Percentiles rank a stretch among this genome's conserved stretches.
These are phyloP conservation scores for Leptothorax acervorum DNA, from an alignment of 2,888 invertebrate species.

Conservation along the genomic window DNA sequence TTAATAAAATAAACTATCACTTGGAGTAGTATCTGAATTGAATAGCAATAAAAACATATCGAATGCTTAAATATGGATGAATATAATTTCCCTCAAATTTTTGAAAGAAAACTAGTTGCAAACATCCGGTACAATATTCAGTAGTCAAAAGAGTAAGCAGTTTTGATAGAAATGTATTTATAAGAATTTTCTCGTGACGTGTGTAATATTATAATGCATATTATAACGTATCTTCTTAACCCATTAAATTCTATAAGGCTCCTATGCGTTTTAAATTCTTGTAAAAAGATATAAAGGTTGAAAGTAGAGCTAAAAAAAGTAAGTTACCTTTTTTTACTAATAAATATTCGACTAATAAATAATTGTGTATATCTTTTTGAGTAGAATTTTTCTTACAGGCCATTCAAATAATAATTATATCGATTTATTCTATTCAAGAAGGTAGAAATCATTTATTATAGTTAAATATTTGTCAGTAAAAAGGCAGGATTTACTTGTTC, in stretches of 20 bases:
- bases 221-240: neutral
- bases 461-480: neutral
- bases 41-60: constrained; percentile 4
- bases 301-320: no score
- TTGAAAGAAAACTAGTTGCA: neutral
- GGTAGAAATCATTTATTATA: neutral
- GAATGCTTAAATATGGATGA: neutral
- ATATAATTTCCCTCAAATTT: neutral
- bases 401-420: neutral
- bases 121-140: neutral
- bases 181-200: neutral
- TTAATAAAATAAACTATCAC: neutral
- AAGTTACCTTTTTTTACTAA: neutral
- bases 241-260: no score
- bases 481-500: neutral
- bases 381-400: neutral
- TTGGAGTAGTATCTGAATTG: neutral
- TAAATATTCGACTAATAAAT: neutral
- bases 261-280: no score
- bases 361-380: neutral
- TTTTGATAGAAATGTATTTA: neutral
- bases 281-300: neutral
- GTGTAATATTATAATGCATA: neutral
- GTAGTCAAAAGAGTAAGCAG: neutral
- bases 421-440: neutral